Percentiles rank a stretch among this genome's conserved stretches.
Conservation (phyloP, 2,888 invertebrate genomes). For the Petrolisthes manimaculis region DNA sequence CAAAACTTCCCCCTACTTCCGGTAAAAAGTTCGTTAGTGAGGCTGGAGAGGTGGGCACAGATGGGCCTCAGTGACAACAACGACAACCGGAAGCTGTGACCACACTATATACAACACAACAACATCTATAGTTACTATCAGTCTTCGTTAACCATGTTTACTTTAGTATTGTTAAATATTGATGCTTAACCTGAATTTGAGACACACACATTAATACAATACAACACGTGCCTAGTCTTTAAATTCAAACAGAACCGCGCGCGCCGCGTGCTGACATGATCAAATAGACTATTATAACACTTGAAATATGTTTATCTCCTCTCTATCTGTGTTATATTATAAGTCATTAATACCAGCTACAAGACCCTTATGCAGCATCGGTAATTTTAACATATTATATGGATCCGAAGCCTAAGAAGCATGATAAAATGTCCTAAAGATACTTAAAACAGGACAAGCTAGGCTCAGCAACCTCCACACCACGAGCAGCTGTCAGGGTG, state of each 20-base stretch:
- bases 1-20: conserved; percentile 41
- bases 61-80: conserved; percentile 27
- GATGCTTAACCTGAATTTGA: not conserved
- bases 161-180: no score
- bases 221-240: conserved; percentile 49
- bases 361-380: no score
- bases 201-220: not conserved
- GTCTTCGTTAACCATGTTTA: no score
- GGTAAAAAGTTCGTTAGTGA: conserved; percentile 56
- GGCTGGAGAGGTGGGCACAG: conserved; percentile 25
- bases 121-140: no score
- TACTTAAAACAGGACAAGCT: not conserved
- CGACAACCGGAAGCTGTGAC: conserved; percentile 3
- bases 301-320: not conserved
- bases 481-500: conserved; percentile 48
- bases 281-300: not conserved
- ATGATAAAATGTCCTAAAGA: not conserved
- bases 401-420: not conserved
- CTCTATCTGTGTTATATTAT: no score
- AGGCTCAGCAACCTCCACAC: conserved; percentile 32
- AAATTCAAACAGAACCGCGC: conserved; percentile 56
- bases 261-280: conserved; percentile 46
- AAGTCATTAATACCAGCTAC: no score
- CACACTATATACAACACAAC: not conserved
- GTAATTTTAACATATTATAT: no score